These are phyloP conservation scores for Alectura lathami DNA, from an alignment of 2,113 vertebrate genomes.

Conservation along the genomic window DNA sequence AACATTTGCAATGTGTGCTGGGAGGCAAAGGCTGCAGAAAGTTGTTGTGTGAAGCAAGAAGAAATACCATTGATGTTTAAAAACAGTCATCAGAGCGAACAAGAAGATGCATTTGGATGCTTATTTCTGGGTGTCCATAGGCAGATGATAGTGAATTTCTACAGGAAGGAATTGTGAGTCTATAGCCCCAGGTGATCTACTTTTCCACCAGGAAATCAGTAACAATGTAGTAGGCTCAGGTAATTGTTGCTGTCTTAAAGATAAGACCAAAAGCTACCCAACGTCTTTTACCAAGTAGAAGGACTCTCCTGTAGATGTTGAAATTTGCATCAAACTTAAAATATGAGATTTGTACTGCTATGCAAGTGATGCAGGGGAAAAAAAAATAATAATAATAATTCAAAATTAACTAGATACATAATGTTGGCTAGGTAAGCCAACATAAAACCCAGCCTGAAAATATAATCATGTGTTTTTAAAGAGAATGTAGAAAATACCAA, in stretches of 20 bases:
- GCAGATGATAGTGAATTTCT: neutral
- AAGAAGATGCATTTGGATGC: neutral
- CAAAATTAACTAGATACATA: neutral
- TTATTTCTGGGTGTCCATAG: neutral
- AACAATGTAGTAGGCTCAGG: neutral
- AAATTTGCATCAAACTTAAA: neutral
- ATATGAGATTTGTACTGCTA: neutral
- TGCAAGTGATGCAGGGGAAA: neutral
- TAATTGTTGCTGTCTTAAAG: neutral
- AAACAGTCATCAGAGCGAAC: neutral
- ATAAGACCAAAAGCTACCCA: neutral
- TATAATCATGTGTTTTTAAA: neutral
- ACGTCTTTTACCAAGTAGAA: neutral
- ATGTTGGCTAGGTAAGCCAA: neutral
- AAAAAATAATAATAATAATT: neutral
- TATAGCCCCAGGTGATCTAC: neutral
- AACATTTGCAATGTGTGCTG: neutral
- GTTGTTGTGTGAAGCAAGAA: neutral
- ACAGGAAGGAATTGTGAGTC: neutral
- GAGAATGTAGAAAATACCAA: neutral
- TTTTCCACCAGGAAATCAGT: neutral
- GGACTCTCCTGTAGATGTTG: neutral
- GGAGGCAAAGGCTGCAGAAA: neutral
- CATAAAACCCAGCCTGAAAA: neutral
- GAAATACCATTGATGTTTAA: neutral